Evolutionary conservation across 1,140 invertebrate species (phyloP), one percentile per base, ranked within the genome.

Genomic region (Conus betulinus): DNA sequence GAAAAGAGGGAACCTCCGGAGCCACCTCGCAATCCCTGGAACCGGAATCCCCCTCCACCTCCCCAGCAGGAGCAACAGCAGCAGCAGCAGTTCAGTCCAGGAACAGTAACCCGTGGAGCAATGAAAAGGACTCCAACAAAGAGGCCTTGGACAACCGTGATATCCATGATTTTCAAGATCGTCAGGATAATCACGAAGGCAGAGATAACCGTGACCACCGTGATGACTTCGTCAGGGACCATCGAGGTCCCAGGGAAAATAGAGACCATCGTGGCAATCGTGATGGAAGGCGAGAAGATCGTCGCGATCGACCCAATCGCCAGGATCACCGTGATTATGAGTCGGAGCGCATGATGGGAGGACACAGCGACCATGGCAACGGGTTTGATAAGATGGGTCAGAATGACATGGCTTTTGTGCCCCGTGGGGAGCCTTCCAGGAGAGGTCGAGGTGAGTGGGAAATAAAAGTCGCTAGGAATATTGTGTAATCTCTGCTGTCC

Each of bases 341-440:
- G 5, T 55, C 84, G 39, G 39, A 67, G 20, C 60, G 71, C 39
- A 27, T 57, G 39, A 52, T 51, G 87, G 87, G 87, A 85, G 90
- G 85, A 84, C 90, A 89, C 87, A 91, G 67, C 84, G 84, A 85
- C 39, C 76, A 74, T 63, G 90, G 79, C 76, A 89, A 60, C 67
- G 84, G 89, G 79, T 76, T 23, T 55, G 89, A 90, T 71, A 90
- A 85, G 81, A 39, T 63, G 55, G 88, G 84, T 11, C 79, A 86
- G 55, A 74, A 87, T 27, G 88, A 90, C 39, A 89, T 85, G 84
- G 71, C 87, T 15, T 93, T 98, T 95, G 97, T 97, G 17, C 97
- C 97, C 0, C 96, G 97, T 23, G 97, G 97, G 5, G 97, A 98
- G 93, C 97, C 97, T 0, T 98, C 97, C 5, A 90, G 93, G 82